Evolutionary conservation across 2,113 vertebrate genomes (phyloP).

Genomic region (Asarcornis scutulata): DNA sequence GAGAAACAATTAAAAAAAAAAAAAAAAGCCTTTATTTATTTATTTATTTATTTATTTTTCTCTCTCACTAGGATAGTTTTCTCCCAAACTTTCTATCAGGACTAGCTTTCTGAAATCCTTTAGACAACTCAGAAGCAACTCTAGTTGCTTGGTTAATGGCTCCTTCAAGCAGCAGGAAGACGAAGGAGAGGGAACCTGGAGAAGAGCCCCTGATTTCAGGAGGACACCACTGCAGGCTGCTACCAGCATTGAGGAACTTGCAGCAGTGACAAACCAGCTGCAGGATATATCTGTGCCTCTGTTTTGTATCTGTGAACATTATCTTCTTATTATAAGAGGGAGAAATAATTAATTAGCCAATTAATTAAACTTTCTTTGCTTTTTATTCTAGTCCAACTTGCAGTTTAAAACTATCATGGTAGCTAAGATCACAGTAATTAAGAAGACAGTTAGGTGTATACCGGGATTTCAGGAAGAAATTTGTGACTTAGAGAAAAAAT

Average conservation of each 20-base stretch:
- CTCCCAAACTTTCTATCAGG: neutral
- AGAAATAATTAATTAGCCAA: slow-evolving; percentile 38
- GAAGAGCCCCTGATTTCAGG: neutral
- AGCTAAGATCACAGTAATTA: slow-evolving; percentile 52
- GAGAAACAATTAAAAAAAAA: neutral
- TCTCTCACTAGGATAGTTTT: neutral
- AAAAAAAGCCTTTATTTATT: no score
- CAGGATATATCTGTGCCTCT: neutral
- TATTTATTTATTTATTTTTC: no score
- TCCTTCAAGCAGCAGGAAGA: neutral
- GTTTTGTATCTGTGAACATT: slow-evolving; percentile 19
- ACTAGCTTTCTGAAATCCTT: neutral
- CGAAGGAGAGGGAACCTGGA: neutral
- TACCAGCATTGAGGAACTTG: neutral
- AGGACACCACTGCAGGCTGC: neutral
- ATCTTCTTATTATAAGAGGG: slow-evolving; percentile 24
- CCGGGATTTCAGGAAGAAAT: neutral
- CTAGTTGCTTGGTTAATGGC: neutral
- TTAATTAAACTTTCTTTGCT: slow-evolving; percentile 59
- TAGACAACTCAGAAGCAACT: neutral
- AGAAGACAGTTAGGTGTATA: slow-evolving; percentile 32
- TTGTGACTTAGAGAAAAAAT: neutral
- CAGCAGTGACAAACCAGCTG: accelerated
- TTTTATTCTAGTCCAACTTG: slow-evolving; percentile 23
- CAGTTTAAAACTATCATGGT: slow-evolving; percentile 36